Evolutionary conservation across 1,140 invertebrate genomes (phyloP), one percentile per base, ranked within the genome.

Genomic region (Elymnias hypermnestra): DNA sequence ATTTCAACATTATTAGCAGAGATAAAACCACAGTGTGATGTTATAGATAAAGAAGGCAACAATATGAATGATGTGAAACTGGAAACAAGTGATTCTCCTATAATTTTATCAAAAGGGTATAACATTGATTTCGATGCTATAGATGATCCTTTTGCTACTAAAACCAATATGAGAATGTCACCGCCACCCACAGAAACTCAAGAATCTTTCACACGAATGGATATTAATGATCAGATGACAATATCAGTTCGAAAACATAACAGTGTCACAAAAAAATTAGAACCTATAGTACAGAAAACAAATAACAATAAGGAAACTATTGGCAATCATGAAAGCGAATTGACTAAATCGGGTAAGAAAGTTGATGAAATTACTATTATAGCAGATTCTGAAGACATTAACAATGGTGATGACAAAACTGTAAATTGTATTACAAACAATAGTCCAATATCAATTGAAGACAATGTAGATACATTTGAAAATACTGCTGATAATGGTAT

Each of bases 81-180:
- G n/a, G n/a, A n/a, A n/a, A n/a, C n/a, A n/a, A n/a, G n/a, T n/a
- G n/a, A n/a, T 13, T 72, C 68, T 15, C 63, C 65, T 14, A 61
- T 61, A 49, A 60, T 70, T 23, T 39, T 35, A 37, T 68, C 63
- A 23, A 81, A 75, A 55, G 74, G 71, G 10, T 83, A 81, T 50
- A 75, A 77, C 43, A 72, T 79, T 25, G 74, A 81, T 50, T 83
- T 83, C 53, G 79, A 81, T 48, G 70, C 77, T 18, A 71, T 82
- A 18, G 70, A 76, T 21, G 61, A 83, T 51, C 79, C 79, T 13
- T 83, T 83, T 67, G 72, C 75, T 4, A 77, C 76, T 4, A 83
- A 81, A 62, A 70, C 60, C 10, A 77, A 69, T 47, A 76, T 77
- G 9, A 66, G 70, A 45, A 38, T 57, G 33, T 79, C 79, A 9